Evolutionary conservation across 64 coral and sea anemone species (phyloP).

Genomic region (Dendronephthya gigantea): DNA sequence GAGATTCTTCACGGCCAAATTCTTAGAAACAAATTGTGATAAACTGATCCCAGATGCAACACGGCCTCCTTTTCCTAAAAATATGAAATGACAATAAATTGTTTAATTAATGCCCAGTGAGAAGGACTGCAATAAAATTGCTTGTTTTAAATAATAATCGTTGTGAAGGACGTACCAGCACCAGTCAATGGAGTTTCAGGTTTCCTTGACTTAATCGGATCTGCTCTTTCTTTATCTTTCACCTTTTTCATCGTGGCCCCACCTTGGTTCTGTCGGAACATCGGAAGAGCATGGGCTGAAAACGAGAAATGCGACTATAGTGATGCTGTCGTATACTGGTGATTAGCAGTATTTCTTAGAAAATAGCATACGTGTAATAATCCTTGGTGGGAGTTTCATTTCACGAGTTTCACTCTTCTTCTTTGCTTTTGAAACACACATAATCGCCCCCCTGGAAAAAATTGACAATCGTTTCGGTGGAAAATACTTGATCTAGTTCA

Average conservation of each 20-base stretch:
- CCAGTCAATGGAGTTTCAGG: slow-evolving; percentile 82
- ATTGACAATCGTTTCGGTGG: neutral
- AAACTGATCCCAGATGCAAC: slow-evolving; percentile 93
- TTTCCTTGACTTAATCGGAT: slow-evolving; percentile 61
- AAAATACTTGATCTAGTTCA: too few species aligned
- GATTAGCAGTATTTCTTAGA: neutral
- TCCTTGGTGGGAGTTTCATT: slow-evolving; percentile 74
- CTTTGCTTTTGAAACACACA: slow-evolving; percentile 82
- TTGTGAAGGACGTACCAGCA: slow-evolving; percentile 35
- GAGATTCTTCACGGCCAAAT: slow-evolving; percentile 71
- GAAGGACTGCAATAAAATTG: neutral
- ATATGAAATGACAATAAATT: neutral
- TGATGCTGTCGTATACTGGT: too few species aligned
- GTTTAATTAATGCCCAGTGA: neutral
- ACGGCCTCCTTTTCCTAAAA: slow-evolving; percentile 72
- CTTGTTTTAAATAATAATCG: neutral
- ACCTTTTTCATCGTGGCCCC: slow-evolving; percentile 84
- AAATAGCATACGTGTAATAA: slow-evolving; percentile 85
- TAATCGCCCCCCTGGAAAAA: slow-evolving; percentile 72
- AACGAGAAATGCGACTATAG: neutral
- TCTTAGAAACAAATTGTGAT: slow-evolving; percentile 88
- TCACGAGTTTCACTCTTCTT: slow-evolving; percentile 57
- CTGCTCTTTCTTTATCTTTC: slow-evolving; percentile 63
- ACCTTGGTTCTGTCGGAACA: slow-evolving; percentile 73
- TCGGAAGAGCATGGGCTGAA: slow-evolving; percentile 85